Evolutionary conservation across 1,140 invertebrate genomes (phyloP).

Genomic region (Bombus terrestris): DNA sequence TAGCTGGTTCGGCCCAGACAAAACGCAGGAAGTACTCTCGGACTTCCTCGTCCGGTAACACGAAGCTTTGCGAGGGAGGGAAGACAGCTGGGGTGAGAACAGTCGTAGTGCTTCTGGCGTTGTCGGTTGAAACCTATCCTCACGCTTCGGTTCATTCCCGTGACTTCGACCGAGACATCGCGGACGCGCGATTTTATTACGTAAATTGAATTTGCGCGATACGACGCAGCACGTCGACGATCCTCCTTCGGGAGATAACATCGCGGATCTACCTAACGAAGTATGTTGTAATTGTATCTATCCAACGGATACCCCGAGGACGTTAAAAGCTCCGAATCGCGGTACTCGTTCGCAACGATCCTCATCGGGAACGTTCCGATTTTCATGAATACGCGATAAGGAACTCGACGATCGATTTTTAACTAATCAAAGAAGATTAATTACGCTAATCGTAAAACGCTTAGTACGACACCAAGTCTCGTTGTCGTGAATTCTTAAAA

Average conservation of each 20-base stretch:
- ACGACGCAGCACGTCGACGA: constrained; percentile 22
- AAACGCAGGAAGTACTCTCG: constrained; percentile 67
- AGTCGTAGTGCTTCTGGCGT: constrained; percentile 58
- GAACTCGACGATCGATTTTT: not conserved
- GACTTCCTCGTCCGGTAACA: constrained; percentile 58
- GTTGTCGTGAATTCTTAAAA: too few species aligned
- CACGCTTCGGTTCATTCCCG: not conserved
- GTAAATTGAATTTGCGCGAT: constrained; percentile 64
- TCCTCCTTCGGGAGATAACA: constrained; percentile 50
- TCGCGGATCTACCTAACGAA: constrained; percentile 54
- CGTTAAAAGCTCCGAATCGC: constrained; percentile 24
- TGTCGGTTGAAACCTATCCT: constrained; percentile 34
- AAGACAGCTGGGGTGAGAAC: constrained; percentile 38
- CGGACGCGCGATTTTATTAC: constrained; percentile 66
- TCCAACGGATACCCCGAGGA: constrained; percentile 20
- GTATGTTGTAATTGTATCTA: constrained; percentile 58
- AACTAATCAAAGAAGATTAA: not conserved
- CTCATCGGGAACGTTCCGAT: not conserved
- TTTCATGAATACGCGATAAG: not conserved
- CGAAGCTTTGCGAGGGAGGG: constrained; percentile 44
- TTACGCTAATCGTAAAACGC: too few species aligned
- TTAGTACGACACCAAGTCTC: too few species aligned
- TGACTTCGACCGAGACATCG: constrained; percentile 27
- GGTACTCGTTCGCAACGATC: not conserved
- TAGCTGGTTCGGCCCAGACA: constrained; percentile 60